Base-by-base conservation (phyloP, 2,888 invertebrate genomes). In the Rhagium mordax region DNA sequence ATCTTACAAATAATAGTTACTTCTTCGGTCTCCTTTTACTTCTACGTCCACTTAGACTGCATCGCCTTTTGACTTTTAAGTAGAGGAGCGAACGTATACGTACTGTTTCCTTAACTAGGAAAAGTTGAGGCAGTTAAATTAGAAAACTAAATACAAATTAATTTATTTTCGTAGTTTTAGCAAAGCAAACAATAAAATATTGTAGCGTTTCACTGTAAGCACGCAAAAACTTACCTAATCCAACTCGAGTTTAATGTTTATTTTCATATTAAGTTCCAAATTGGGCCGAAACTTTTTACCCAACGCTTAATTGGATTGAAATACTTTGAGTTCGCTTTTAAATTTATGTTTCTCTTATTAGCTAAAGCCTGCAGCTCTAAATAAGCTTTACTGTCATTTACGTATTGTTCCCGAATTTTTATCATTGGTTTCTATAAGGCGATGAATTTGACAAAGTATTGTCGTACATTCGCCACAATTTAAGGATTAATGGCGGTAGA, bases 51-150 rank as follows among this genome's bases (percentile, higher is more conserved):
- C n/a, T n/a, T n/a, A n/a, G n/a, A n/a, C n/a, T n/a, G n/a, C n/a
- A n/a, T n/a, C n/a, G n/a, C n/a, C n/a, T n/a, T n/a, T n/a, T n/a
- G n/a, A n/a, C 24, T 24, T 24, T 24, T 41, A 41, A 41, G 13
- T 13, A 3, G n/a, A 41, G 41, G 41, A 41, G 41, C 41, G 13
- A 41, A 41, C n/a, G n/a, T 41, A 41, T 15, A n/a, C n/a, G n/a
- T n/a, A 27, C 55, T 24, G n/a, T n/a, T 55, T 24, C 24, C 55
- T n/a, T 24, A 13, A 7, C 27, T 55, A 7, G n/a, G 51, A 49
- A 64, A 64, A 64, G 49, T 64, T 61, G n/a, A 27, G 29, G 7
- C 49, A 21, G 64, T 51, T 51, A 27, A 49, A 20, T 41, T 64
- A 64, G 27, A 51, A 15, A 64, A 64, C 18, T 64, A 64, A 51